Percentiles rank a stretch among this genome's conserved stretches.
These are phyloP conservation scores for Drosophila falleni DNA, from an alignment of 2,888 invertebrate species.

Conservation along the genomic window DNA sequence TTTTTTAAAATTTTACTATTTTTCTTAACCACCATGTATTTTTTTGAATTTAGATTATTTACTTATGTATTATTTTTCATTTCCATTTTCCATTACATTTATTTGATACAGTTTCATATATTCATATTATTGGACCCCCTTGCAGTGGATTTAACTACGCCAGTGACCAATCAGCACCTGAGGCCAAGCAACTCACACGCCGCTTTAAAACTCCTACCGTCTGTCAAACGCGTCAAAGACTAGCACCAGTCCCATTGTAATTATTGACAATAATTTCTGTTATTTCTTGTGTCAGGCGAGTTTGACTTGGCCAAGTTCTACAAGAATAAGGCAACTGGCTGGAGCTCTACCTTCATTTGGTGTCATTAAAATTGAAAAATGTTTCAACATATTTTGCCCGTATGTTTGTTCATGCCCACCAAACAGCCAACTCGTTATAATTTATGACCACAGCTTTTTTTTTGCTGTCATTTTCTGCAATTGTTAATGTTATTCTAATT, in stretches of 20 bases:
- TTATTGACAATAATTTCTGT: slow-evolving; percentile 81
- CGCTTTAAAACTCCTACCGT: slow-evolving; percentile 77
- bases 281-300: slow-evolving; percentile 66
- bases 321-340: slow-evolving; percentile 6
- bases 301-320: slow-evolving; percentile 31
- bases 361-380: slow-evolving; percentile 76
- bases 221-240: slow-evolving; percentile 78
- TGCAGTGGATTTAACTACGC: slow-evolving; percentile 3
- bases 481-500: slow-evolving; percentile 20
- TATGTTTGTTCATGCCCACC: slow-evolving; percentile 63
- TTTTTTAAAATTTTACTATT: background rate
- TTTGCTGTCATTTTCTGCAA: slow-evolving; percentile 28
- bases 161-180: slow-evolving; percentile 44
- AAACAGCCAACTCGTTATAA: slow-evolving; percentile 57
- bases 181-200: slow-evolving; percentile 62
- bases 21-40: background rate
- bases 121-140: slow-evolving; percentile 3
- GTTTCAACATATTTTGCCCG: slow-evolving; percentile 55
- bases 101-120: too few species aligned
- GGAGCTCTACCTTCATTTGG: slow-evolving; percentile 60
- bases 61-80: too few species aligned
- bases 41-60: too few species aligned
- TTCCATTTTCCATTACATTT: too few species aligned
- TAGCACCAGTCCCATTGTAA: slow-evolving; percentile 69
- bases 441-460: slow-evolving; percentile 59